These are phyloP conservation scores for Dysdera silvatica DNA, from an alignment of 1,140 invertebrate species.

Conservation along the genomic window DNA sequence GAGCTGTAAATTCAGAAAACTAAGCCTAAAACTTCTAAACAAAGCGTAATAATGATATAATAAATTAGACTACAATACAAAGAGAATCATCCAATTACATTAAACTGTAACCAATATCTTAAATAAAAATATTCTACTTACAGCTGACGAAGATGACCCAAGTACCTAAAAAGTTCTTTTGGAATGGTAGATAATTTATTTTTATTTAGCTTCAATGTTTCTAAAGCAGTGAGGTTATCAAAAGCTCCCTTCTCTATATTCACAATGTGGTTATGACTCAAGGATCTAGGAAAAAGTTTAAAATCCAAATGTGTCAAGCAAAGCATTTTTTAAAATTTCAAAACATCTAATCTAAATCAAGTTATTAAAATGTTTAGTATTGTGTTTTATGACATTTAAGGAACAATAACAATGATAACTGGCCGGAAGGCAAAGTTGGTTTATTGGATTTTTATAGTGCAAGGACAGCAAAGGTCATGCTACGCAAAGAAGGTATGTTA, in stretches of 20 bases:
- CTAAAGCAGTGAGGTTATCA: conserved; percentile 60
- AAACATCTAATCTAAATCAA: too few species aligned
- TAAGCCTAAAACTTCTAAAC: neutral
- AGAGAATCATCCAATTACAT: neutral
- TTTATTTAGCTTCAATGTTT: conserved; percentile 67
- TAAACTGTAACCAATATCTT: neutral
- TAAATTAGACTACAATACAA: neutral
- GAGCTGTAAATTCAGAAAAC: too few species aligned
- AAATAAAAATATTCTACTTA: conserved; percentile 46
- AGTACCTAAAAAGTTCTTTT: conserved; percentile 61
- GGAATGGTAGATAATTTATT: conserved; percentile 63
- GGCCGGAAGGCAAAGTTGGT: too few species aligned
- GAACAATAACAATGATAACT: too few species aligned
- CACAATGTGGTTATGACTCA: conserved; percentile 67
- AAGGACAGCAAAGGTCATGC: too few species aligned
- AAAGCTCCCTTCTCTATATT: conserved; percentile 59
- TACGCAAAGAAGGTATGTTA: too few species aligned
- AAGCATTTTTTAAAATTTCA: too few species aligned
- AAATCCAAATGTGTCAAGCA: too few species aligned
- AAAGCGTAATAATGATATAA: neutral
- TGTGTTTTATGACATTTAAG: too few species aligned
- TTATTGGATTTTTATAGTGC: too few species aligned
- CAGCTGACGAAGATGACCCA: conserved; percentile 61
- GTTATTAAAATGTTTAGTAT: too few species aligned
- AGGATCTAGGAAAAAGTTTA: too few species aligned